These are phyloP conservation scores for Copsychus sechellarum DNA, from an alignment of 2,113 vertebrate genomes.

Conservation along the genomic window DNA sequence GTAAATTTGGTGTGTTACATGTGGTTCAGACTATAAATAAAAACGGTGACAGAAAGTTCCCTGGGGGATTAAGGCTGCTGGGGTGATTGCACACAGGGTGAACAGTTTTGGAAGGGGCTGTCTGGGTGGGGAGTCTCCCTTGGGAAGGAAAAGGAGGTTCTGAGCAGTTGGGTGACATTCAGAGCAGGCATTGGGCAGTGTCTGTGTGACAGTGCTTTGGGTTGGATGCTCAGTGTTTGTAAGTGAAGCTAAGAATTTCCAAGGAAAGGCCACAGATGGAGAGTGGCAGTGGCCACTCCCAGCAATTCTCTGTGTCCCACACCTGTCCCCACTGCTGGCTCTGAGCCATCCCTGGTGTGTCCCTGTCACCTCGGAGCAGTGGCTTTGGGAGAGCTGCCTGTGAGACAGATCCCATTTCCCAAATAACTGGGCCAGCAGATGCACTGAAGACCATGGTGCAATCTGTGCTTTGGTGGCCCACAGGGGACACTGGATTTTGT, in stretches of 20 bases:
- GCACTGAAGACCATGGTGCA: neutral
- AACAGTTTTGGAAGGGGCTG: neutral
- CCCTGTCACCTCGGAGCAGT: fast-evolving
- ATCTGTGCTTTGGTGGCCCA: neutral
- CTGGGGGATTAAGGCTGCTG: neutral
- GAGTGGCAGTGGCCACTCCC: neutral
- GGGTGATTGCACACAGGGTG: neutral
- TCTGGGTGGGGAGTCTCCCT: neutral
- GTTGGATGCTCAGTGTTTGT: neutral
- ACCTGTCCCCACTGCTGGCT: neutral
- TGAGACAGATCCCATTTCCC: neutral
- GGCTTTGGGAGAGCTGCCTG: neutral
- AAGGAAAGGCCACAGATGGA: neutral
- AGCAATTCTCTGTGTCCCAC: neutral
- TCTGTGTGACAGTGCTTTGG: neutral
- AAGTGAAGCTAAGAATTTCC: neutral
- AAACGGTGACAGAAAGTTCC: neutral
- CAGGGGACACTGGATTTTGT: neutral
- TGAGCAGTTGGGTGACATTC: fast-evolving
- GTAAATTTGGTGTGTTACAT: neutral
- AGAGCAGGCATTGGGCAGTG: neutral
- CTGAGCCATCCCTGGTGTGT: fast-evolving
- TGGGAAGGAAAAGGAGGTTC: neutral
- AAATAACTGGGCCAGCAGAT: neutral
- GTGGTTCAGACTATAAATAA: neutral